Conservation (phyloP, 53 echinoderm and acorn worm species). For the Echinarachnius parma region DNA sequence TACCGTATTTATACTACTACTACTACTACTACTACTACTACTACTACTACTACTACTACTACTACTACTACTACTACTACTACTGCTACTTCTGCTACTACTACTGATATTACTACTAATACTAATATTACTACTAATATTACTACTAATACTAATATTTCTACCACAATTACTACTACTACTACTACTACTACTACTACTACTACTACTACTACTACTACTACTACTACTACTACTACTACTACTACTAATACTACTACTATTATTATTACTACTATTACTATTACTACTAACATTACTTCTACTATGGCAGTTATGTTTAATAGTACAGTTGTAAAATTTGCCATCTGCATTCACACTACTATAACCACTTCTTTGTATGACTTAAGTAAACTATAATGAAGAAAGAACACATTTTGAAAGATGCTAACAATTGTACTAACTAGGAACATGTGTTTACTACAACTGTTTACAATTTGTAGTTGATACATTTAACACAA, state of each 20-base stretch:
- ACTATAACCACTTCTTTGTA: too few relatives aligned
- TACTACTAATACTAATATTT: conserved; percentile 12
- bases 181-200: conserved; percentile 7
- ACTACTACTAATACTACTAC: not conserved
- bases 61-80: conserved; percentile 5
- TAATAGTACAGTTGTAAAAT: too few relatives aligned
- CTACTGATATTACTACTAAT: not conserved
- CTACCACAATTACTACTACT: conserved; percentile 8
- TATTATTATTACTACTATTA: not conserved
- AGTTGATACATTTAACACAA: too few relatives aligned
- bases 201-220: conserved; percentile 5
- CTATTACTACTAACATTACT: not conserved
- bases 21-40: conserved; percentile 15
- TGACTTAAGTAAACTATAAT: too few relatives aligned
- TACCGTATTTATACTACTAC: not conserved
- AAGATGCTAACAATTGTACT: too few relatives aligned
- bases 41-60: conserved; percentile 11
- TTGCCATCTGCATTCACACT: too few relatives aligned
- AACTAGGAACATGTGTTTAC: too few relatives aligned
- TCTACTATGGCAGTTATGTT: not conserved
- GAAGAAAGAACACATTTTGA: too few relatives aligned
- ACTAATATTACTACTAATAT: conserved; percentile 4
- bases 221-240: conserved; percentile 13
- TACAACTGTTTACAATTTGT: too few relatives aligned
- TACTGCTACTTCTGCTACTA: not conserved